These are phyloP conservation scores for Athene noctua DNA, from an alignment of 2,113 vertebrate species.

Conservation along the genomic window DNA sequence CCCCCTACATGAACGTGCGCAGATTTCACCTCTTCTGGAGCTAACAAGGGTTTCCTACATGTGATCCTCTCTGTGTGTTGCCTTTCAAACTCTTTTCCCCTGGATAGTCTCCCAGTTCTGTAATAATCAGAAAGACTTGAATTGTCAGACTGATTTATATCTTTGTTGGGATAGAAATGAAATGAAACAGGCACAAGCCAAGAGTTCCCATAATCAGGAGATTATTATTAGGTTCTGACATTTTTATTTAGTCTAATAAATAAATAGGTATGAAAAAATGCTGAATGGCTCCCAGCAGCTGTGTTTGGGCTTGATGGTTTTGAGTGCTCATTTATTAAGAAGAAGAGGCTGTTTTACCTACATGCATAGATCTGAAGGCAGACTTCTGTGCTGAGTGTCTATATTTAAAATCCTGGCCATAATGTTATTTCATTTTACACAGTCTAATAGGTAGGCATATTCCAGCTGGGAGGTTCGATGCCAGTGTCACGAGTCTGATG, in stretches of 20 bases:
- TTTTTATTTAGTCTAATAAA: slow-evolving; percentile 42
- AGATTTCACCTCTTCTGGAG: neutral
- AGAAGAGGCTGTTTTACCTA: neutral
- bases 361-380: neutral
- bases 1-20: neutral
- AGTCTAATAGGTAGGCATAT: neutral
- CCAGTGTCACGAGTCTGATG: neutral
- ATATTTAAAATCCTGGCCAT: neutral
- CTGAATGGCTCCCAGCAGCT: neutral
- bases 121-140: neutral
- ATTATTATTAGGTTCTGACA: slow-evolving; percentile 5
- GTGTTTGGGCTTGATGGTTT: neutral
- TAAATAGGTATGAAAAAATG: neutral
- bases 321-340: neutral
- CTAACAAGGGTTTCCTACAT: neutral
- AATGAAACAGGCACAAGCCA: neutral
- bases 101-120: neutral
- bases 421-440: neutral
- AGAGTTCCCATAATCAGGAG: neutral
- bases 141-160: neutral
- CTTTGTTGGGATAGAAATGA: neutral
- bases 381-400: neutral
- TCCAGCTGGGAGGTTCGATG: neutral
- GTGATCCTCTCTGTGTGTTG: neutral
- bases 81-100: neutral